Base-by-base conservation (phyloP, 2,113 vertebrate species). In the Sylvietta virens region DNA sequence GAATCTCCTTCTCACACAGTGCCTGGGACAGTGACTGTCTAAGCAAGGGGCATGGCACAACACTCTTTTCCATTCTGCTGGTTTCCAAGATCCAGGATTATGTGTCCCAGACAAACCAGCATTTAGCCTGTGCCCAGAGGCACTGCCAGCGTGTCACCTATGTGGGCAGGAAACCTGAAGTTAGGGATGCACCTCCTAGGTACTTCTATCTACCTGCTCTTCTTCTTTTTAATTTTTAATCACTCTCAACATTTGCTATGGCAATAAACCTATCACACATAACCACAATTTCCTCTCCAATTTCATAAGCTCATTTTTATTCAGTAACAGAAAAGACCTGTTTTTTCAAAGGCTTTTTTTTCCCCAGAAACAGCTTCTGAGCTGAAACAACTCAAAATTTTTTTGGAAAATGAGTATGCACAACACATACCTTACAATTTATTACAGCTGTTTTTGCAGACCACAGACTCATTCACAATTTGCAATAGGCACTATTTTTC, bases 371-470 rank as follows among this genome's bases (percentile, higher is more conserved):
- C 30, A 82, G 70, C 45, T 81, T 88, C 42, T n/a, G 58, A 48
- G 37, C 37, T 70, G 45, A 89, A 91, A 81, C 18, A 88, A 66
- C n/a, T 69, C 30, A 47, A 76, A 74, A 26, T 3, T 5, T 61
- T n/a, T 72, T 81, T 83, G 24, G 50, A 77, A 93, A 87, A 93
- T 39, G 22, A 86, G 51, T 7, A 12, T 33, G n/a, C 60, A 73
- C 47, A 88, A 72, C 37, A 54, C n/a, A 57, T 6, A 79, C 61
- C 30, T 81, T 79, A 81, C 50, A 80, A 77, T 86, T 92, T 83
- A 80, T 90, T 90, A 58, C 5, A 77, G 92, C 67, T 70, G 56
- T 48, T 93, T 92, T 90, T 94, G 64, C 67, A 90, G 67, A 78
- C 66, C 92, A 82, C 47, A n/a, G 81, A 62, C 71, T 61, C 67